Conservation (phyloP, 2,888 invertebrate genomes). For the Prosapia bicincta region DNA sequence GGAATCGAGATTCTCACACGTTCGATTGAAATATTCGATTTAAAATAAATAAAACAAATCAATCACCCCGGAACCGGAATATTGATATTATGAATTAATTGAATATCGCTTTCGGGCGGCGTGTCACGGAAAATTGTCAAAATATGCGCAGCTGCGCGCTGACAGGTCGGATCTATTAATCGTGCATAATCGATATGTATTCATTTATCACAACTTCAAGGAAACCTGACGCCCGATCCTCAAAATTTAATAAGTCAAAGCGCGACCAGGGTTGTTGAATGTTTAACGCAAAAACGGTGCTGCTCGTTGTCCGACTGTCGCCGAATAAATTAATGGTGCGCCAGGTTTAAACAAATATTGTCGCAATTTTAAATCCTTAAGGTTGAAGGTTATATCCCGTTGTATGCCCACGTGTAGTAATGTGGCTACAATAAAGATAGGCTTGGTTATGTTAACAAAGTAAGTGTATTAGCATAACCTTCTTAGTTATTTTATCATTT, state of each 20-base stretch:
- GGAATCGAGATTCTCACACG: no score
- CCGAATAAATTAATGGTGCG: not conserved
- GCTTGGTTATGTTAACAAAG: no score
- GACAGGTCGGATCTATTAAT: conserved; percentile 18
- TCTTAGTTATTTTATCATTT: no score
- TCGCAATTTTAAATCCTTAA: no score
- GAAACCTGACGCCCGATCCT: not conserved
- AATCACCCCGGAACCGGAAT: not conserved
- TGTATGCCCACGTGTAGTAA: no score
- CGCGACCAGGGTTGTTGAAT: not conserved
- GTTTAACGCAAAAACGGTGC: not conserved
- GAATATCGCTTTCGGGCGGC: conserved; percentile 15
- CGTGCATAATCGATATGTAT: conserved; percentile 21
- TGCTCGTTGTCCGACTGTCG: not conserved
- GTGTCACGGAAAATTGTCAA: conserved; percentile 17
- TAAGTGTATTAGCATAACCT: no score
- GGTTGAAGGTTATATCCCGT: no score
- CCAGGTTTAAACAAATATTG: no score
- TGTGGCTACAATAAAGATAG: no score
- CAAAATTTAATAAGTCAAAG: not conserved
- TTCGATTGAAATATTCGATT: no score
- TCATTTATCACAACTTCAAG: conserved; percentile 16
- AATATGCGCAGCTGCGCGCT: conserved; percentile 21
- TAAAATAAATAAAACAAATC: not conserved
- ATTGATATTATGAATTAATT: conserved; percentile 8